Percentiles rank a stretch among this genome's conserved stretches.
Conservation (phyloP, 2,888 invertebrate genomes). For the Griposia aprilina region DNA sequence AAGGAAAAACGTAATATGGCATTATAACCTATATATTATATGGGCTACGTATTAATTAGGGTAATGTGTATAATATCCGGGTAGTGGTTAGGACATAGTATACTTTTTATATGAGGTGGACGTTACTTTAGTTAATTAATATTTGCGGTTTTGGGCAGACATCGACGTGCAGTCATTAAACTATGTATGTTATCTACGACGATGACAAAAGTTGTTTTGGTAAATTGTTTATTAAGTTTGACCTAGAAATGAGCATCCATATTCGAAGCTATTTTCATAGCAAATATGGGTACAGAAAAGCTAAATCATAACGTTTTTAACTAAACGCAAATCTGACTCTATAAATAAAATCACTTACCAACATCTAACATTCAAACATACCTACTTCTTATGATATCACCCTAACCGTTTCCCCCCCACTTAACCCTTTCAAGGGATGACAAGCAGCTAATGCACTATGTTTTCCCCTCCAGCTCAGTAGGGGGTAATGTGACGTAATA, state of each 20-base stretch:
- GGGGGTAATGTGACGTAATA: constrained; percentile 54
- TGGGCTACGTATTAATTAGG: constrained; percentile 51
- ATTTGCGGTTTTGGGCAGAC: not conserved
- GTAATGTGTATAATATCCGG: constrained; percentile 33
- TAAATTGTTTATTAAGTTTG: not conserved
- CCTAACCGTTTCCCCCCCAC: constrained; percentile 29
- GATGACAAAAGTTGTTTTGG: not conserved
- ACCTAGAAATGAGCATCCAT: not conserved
- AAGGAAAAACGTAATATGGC: constrained; percentile 60
- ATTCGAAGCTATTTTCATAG: not conserved
- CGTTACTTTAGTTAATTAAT: constrained; percentile 10
- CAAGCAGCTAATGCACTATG: constrained; percentile 61
- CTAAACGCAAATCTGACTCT: not conserved
- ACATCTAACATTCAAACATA: constrained; percentile 14
- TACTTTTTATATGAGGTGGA: constrained; percentile 8
- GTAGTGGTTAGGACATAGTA: not conserved
- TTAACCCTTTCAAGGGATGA: constrained; percentile 60
- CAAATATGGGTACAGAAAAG: not conserved
- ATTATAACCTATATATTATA: constrained; percentile 37
- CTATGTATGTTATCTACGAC: not conserved
- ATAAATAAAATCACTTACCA: constrained; percentile 11
- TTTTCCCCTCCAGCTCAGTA: constrained; percentile 43
- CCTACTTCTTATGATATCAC: constrained; percentile 15
- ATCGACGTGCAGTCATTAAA: not conserved
- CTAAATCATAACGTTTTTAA: not conserved